Evolutionary conservation across 2,797 vertebrate species (phyloP).

Genomic region (Mallotus villosus): DNA sequence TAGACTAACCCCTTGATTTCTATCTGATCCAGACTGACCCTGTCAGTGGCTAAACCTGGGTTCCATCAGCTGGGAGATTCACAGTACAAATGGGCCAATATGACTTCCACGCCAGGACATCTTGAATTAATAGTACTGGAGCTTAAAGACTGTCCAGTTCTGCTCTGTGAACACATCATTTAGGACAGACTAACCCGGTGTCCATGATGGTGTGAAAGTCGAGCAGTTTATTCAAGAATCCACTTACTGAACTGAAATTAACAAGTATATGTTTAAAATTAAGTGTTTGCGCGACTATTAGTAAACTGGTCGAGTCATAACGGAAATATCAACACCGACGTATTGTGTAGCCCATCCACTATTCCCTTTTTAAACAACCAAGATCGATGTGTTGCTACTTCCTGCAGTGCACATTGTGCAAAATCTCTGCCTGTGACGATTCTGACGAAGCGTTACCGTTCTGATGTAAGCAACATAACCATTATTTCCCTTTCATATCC

Average conservation of each 20-base stretch:
- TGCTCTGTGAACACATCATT: too few relatives aligned
- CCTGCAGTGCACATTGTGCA: background rate
- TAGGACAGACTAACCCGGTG: too few relatives aligned
- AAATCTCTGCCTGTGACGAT: background rate
- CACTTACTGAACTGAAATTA: too few relatives aligned
- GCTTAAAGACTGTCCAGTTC: too few relatives aligned
- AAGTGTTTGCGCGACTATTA: too few relatives aligned
- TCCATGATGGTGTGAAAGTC: background rate
- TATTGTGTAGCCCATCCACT: background rate
- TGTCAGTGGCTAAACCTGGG: background rate
- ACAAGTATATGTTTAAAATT: too few relatives aligned
- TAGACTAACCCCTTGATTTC: too few relatives aligned
- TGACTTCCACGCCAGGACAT: background rate
- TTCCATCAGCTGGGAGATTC: background rate
- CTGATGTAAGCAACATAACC: background rate
- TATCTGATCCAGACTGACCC: background rate
- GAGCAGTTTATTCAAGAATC: too few relatives aligned
- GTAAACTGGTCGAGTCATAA: too few relatives aligned
- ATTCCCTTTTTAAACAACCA: background rate
- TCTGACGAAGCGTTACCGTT: background rate
- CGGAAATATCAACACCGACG: too few relatives aligned
- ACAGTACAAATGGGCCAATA: too few relatives aligned
- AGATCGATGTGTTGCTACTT: background rate
- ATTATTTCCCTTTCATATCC: background rate
- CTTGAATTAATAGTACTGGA: too few relatives aligned